These are phyloP conservation scores for Amphipyra tragopoginis DNA, from an alignment of 2,888 invertebrate species.

Conservation along the genomic window DNA sequence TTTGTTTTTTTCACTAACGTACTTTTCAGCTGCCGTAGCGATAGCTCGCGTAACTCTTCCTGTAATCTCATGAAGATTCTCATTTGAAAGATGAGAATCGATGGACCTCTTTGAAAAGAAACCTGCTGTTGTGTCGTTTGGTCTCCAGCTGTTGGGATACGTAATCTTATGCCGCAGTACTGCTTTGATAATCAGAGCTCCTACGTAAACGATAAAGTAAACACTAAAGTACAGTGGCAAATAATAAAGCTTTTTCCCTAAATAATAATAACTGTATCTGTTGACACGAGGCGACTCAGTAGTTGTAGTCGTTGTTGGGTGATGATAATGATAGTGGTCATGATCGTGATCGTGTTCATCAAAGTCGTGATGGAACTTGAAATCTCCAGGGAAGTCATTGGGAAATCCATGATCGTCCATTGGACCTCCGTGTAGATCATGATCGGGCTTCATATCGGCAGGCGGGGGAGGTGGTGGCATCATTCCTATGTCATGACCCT, in stretches of 20 bases:
- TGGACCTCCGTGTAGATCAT: constrained; percentile 63
- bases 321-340: constrained; percentile 66
- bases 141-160: constrained; percentile 89
- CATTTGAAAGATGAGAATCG: constrained; percentile 82
- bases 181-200: constrained; percentile 92
- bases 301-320: constrained; percentile 65
- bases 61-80: constrained; percentile 86
- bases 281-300: constrained; percentile 90
- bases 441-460: constrained; percentile 69
- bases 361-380: constrained; percentile 83
- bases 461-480: constrained; percentile 78
- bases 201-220: constrained; percentile 92
- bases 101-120: constrained; percentile 85
- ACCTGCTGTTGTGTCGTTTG: constrained; percentile 77
- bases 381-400: constrained; percentile 83
- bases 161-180: constrained; percentile 93
- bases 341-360: constrained; percentile 77
- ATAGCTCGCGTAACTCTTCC: constrained; percentile 84
- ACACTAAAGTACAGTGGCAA: constrained; percentile 94
- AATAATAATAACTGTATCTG: constrained; percentile 93
- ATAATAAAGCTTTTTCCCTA: constrained; percentile 94
- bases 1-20: constrained; percentile 67
- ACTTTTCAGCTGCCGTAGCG: constrained; percentile 81
- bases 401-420: constrained; percentile 82
- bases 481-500: constrained; percentile 75